These are phyloP conservation scores for Triops longicaudatus DNA, from an alignment of 1,140 invertebrate species.

Conservation along the genomic window DNA sequence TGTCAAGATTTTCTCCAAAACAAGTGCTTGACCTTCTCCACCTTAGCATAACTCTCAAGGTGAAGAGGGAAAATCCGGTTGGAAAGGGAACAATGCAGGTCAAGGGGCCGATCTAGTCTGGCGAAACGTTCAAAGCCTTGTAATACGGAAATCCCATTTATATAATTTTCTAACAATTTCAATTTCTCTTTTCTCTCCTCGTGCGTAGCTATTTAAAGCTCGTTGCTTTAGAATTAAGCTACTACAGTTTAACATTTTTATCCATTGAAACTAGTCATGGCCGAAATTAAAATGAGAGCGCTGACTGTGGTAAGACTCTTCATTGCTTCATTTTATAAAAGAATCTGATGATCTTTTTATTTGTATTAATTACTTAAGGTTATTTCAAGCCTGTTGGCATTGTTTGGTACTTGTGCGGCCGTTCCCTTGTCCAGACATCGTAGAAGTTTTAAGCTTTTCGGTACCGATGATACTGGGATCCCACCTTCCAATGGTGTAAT, in stretches of 20 bases:
- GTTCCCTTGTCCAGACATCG: neutral
- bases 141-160: neutral
- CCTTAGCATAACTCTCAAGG: neutral
- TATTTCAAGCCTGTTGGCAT: neutral
- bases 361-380: neutral
- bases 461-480: neutral
- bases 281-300: neutral
- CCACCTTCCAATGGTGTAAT: neutral
- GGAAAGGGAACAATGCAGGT: neutral
- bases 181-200: neutral
- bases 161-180: neutral
- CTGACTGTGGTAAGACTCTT: neutral
- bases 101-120: slow-evolving; percentile 1
- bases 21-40: neutral
- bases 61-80: neutral
- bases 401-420: neutral
- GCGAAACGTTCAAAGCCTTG: neutral
- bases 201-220: neutral
- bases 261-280: neutral
- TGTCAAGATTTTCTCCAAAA: neutral
- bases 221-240: neutral
- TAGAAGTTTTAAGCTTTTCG: neutral
- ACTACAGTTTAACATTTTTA: neutral
- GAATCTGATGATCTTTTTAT: neutral
- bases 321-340: neutral